Evolutionary conservation across 2,113 vertebrate genomes (phyloP).

Genomic region (Pteronura brasiliensis): DNA sequence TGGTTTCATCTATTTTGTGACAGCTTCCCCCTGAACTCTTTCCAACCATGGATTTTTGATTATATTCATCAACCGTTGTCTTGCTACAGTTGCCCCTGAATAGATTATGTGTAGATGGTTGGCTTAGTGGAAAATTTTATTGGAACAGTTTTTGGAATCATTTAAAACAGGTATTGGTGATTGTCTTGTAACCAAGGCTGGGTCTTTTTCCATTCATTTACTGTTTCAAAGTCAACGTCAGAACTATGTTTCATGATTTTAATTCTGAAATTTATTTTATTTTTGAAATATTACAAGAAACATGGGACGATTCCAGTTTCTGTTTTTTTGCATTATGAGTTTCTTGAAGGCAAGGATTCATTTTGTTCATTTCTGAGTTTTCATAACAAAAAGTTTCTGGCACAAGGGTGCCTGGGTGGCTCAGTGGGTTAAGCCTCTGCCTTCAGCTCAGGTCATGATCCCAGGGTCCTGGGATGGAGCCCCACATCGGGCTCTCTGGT

Average conservation of each 20-base stretch:
- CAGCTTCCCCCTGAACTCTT: neutral
- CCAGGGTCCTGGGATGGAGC: too few species aligned
- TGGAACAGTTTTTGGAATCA: neutral
- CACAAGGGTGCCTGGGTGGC: neutral
- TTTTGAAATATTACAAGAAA: slow-evolving; percentile 29
- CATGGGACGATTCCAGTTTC: neutral
- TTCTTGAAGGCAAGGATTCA: neutral
- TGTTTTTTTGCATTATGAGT: neutral
- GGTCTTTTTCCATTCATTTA: neutral
- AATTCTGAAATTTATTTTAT: slow-evolving; percentile 33
- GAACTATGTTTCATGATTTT: neutral
- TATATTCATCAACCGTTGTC: neutral
- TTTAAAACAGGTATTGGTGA: slow-evolving; percentile 20
- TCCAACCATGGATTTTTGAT: neutral
- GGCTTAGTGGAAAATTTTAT: neutral
- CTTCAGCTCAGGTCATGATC: too few species aligned
- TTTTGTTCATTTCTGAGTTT: slow-evolving; percentile 22
- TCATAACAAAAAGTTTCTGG: neutral
- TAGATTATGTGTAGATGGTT: neutral
- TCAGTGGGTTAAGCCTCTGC: too few species aligned
- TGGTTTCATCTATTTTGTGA: neutral
- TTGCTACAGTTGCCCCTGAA: neutral
- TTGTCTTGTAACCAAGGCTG: neutral
- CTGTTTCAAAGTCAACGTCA: neutral
- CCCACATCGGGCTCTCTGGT: too few species aligned